Evolutionary conservation across 1,140 invertebrate genomes (phyloP), one percentile per base, ranked within the genome.

Genomic region (Arctopsyche grandis): DNA sequence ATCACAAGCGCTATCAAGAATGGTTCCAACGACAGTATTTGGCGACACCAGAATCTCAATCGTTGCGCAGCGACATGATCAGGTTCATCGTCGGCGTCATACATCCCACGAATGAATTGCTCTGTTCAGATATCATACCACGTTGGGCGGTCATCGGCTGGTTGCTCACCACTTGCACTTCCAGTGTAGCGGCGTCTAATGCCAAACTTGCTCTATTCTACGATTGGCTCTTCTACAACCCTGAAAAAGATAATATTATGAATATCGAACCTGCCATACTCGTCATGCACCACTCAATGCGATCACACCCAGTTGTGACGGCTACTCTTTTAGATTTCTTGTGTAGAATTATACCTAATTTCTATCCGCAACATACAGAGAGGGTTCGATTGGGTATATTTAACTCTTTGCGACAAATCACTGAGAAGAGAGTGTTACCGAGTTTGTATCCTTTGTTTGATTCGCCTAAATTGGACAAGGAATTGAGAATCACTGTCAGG

Each of bases 201-300:
- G 96, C 96, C 19, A 99, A 99, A 89, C 87, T 99, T 52, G 96
- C 97, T 9, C 88, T 99, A 10, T 99, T 99, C 87, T 99, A 98
- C 87, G 98, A 99, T 89, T 99, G 98, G 98, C 88, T 99, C 5
- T 97, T 98, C 86, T 99, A 96, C 87, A 97, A 99, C 85, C 92
- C 95, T 29, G 94, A 96, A 74, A 96, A 96, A 87, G 98, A 99
- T 87, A 99, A 98, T 85, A 99, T 99, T 80, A 99, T 99, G 98
- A 98, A 99, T 86, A 98, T 99, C 84, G 98, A 99, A 88, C 98
- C 98, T n/a, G 97, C 96, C 9, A 98, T 99, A 85, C 90, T 99
- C 77, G 97, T 99, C 0, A 99, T 99, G 97, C 96, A 97, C 86
- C 95, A 99, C 90, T 98, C 97, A 46, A 96, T 99, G 91, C 92